phyloP scores from a whole-genome alignment of 2,113 vertebrate genomes.

The Anoura caudifer region DNA sequence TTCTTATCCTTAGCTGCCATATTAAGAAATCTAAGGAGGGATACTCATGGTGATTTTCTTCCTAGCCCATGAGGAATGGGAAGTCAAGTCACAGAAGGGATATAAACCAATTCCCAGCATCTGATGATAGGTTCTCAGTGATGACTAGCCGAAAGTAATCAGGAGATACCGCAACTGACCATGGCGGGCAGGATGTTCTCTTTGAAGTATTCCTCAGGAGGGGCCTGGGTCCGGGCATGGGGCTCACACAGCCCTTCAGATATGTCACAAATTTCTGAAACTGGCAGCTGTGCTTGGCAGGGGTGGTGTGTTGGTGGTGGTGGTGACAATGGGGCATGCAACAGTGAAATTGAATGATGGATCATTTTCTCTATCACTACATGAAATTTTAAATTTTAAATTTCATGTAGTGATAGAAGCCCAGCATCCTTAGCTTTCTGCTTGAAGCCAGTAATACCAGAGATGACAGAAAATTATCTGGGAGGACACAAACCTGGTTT shows the following conservation, averaged over 20 bases:
- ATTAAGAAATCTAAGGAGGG: not conserved
- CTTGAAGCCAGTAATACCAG: not conserved
- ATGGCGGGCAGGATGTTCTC: not conserved
- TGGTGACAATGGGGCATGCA: not conserved
- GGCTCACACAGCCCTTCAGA: not conserved
- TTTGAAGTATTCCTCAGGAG: not conserved
- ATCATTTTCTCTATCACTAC: not conserved
- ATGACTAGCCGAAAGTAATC: not conserved
- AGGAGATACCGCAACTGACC: not conserved
- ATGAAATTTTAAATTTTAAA: too few species aligned
- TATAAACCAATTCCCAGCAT: not conserved
- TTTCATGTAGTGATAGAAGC: not conserved
- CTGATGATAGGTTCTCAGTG: not conserved
- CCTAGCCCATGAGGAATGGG: not conserved
- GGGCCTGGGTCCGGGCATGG: not conserved
- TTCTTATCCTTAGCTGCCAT: not conserved
- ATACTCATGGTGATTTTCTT: not conserved
- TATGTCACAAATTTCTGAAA: not conserved
- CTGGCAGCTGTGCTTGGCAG: not conserved
- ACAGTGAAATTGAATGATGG: not conserved
- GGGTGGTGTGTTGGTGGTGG: not conserved
- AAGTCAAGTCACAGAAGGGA: not conserved
- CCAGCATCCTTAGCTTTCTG: not conserved
- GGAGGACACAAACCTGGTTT: not conserved
- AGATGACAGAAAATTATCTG: not conserved